Percentiles rank a stretch among this genome's conserved stretches.
Evolutionary conservation across 1,140 invertebrate species (phyloP).

Genomic region (Dolichoris vasculosae): DNA sequence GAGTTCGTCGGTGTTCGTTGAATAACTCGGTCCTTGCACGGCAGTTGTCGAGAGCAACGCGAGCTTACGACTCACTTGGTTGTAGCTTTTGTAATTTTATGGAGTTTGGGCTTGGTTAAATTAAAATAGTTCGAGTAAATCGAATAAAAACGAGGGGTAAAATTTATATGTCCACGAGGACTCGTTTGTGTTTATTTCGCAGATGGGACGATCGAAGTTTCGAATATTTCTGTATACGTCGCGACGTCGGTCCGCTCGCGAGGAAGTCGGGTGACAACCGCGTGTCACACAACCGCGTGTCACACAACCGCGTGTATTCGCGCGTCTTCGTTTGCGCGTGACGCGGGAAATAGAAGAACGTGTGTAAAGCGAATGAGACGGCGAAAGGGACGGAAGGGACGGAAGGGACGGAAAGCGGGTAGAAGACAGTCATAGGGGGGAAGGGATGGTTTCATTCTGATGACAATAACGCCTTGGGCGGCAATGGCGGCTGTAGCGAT

Average conservation of each 20-base stretch:
- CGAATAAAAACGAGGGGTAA: too few species aligned
- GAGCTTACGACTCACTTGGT: too few species aligned
- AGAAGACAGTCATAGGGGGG: neutral
- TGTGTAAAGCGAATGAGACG: neutral
- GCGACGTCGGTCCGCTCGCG: slow-evolving; percentile 28
- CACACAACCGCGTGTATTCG: slow-evolving; percentile 3
- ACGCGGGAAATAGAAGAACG: slow-evolving; percentile 41
- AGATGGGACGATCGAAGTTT: slow-evolving; percentile 13
- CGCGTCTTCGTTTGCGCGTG: slow-evolving; percentile 46
- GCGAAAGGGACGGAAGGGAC: neutral
- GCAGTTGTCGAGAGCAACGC: too few species aligned
- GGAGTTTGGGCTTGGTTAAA: too few species aligned
- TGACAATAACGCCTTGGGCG: slow-evolving; percentile 71
- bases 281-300: slow-evolving; percentile 32
- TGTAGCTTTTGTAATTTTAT: too few species aligned
- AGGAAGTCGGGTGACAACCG: slow-evolving; percentile 58
- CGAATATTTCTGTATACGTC: neutral
- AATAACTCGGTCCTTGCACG: too few species aligned
- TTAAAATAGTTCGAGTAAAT: too few species aligned
- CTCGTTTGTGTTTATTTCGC: too few species aligned
- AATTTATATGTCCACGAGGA: too few species aligned
- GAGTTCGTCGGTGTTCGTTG: too few species aligned
- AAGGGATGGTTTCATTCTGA: slow-evolving; percentile 67
- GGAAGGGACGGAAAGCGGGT: slow-evolving; percentile 20
- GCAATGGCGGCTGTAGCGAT: slow-evolving; percentile 63